A percentile compares a stretch with the other conserved stretches of the same genome.
These are phyloP conservation scores for Eciton burchellii DNA, from an alignment of 1,140 invertebrate genomes.

Conservation along the genomic window DNA sequence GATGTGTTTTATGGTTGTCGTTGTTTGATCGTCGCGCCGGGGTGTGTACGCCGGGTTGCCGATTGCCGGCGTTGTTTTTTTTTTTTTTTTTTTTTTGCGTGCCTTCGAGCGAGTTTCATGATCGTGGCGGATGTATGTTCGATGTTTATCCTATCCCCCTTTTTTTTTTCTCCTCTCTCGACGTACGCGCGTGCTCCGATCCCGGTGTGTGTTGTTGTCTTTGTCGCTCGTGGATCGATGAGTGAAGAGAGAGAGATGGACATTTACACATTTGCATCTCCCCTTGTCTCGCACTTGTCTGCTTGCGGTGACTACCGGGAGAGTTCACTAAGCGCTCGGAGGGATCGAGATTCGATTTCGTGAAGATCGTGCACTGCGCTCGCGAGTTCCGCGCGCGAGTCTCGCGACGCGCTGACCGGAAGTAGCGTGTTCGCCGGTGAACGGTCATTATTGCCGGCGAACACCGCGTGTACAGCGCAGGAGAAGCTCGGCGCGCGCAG, in stretches of 20 bases:
- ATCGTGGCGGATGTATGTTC: slow-evolving; percentile 29
- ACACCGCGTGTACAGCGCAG: slow-evolving; percentile 12
- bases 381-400: slow-evolving; percentile 28
- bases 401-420: slow-evolving; percentile 5
- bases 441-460: neutral
- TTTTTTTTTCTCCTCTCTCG: too few species aligned
- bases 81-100: too few species aligned
- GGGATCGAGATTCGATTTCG: slow-evolving; percentile 52
- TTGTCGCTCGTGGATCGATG: slow-evolving; percentile 43
- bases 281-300: slow-evolving; percentile 51
- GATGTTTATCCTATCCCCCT: neutral
- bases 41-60: neutral
- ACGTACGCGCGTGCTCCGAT: slow-evolving; percentile 29
- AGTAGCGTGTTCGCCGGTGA: neutral
- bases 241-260: slow-evolving; percentile 16
- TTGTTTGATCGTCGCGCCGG: slow-evolving; percentile 20
- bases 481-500: slow-evolving; percentile 12
- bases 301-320: slow-evolving; percentile 53
- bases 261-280: slow-evolving; percentile 3
- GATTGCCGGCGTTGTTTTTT: slow-evolving; percentile 17
- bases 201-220: slow-evolving; percentile 43
- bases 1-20: neutral
- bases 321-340: slow-evolving; percentile 54
- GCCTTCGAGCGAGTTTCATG: too few species aligned
- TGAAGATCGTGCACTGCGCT: slow-evolving; percentile 32